A percentile compares a stretch with the other conserved stretches of the same genome.
phyloP scores from a whole-genome alignment of 1,140 invertebrate species.

The Planococcus citri region DNA sequence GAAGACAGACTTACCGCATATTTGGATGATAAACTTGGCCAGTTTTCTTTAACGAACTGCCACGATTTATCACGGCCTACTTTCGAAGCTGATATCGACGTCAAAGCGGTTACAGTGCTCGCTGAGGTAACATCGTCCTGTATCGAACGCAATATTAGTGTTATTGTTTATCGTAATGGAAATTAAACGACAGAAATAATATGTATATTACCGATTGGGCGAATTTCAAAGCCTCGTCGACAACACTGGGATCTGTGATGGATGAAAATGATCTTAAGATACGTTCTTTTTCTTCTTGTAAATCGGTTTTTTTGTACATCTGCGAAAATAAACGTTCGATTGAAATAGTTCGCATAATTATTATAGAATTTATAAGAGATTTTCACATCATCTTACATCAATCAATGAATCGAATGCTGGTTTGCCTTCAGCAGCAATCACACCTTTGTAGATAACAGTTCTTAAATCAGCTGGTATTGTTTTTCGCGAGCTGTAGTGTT shows the following conservation, averaged over 20 bases:
- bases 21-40: constrained; percentile 54
- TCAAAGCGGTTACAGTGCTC: constrained; percentile 79
- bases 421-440: constrained; percentile 55
- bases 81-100: constrained; percentile 57
- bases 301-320: constrained; percentile 70
- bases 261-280: constrained; percentile 69
- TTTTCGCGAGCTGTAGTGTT: constrained; percentile 47
- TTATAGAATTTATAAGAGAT: too few species aligned
- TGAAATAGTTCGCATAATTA: too few species aligned
- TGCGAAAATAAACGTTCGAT: constrained; percentile 29
- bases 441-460: constrained; percentile 71
- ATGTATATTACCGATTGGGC: constrained; percentile 59
- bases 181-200: neutral
- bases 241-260: constrained; percentile 51
- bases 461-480: constrained; percentile 76
- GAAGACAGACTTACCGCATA: constrained; percentile 47
- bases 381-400: constrained; percentile 35
- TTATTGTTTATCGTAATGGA: neutral
- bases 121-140: constrained; percentile 81
- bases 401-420: constrained; percentile 64
- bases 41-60: constrained; percentile 83
- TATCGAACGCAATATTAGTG: constrained; percentile 25
- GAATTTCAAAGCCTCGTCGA: constrained; percentile 73
- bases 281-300: constrained; percentile 86
- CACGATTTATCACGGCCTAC: constrained; percentile 73